Percentiles rank a stretch among this genome's conserved stretches.
phyloP scores from a whole-genome alignment of 2,888 invertebrate genomes.

The Sinentomon sp. region DNA sequence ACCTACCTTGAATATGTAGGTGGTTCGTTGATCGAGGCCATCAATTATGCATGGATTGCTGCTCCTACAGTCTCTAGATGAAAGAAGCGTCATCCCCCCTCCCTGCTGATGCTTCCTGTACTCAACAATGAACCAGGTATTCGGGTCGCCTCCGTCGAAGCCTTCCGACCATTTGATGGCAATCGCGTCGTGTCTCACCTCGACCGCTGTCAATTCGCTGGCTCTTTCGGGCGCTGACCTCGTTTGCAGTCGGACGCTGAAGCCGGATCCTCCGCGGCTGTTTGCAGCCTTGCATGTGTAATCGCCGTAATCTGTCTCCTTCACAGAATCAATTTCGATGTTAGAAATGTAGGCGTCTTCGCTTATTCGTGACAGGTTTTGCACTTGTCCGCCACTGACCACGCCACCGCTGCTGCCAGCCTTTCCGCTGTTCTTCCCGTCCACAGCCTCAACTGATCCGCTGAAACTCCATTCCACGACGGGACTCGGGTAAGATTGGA shows the following conservation, averaged over 20 bases:
- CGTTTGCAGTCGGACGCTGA: conserved; percentile 44
- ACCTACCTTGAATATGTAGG: conserved; percentile 53
- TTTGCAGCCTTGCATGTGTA: conserved; percentile 69
- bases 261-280: conserved; percentile 32
- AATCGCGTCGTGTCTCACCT: conserved; percentile 47
- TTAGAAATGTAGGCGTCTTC: conserved; percentile 58
- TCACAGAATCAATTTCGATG: conserved; percentile 38
- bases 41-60: conserved; percentile 65
- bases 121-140: conserved; percentile 57
- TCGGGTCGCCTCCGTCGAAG: conserved; percentile 59
- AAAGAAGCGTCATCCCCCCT: no score
- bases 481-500: conserved; percentile 68
- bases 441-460: no score
- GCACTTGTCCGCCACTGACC: no score
- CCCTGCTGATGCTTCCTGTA: conserved; percentile 32
- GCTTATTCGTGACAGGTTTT: no score
- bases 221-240: conserved; percentile 69
- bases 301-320: conserved; percentile 58
- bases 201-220: conserved; percentile 35
- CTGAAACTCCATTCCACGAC: conserved; percentile 73
- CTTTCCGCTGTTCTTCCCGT: no score
- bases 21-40: conserved; percentile 53
- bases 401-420: no score
- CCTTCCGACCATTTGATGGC: conserved; percentile 61
- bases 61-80: conserved; percentile 49